These are phyloP conservation scores for Masticophis lateralis DNA, from an alignment of 2,797 vertebrate species.

Conservation along the genomic window DNA sequence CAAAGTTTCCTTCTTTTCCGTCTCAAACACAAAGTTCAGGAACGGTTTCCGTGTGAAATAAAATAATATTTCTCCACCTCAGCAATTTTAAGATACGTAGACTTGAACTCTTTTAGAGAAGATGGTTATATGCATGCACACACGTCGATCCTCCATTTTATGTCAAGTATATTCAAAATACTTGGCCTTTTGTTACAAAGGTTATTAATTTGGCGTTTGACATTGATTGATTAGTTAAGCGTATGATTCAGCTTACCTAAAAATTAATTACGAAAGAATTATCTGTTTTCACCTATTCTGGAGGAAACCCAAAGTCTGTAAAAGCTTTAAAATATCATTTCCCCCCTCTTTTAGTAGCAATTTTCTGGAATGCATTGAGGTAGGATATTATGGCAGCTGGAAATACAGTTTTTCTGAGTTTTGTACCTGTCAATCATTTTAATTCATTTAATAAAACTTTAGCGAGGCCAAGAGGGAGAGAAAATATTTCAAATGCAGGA, in stretches of 20 bases:
- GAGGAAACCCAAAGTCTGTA: constrained; percentile 55
- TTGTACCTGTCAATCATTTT: constrained; percentile 21
- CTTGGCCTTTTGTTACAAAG: constrained; percentile 3
- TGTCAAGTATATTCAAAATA: neutral
- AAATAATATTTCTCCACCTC: too few relatives aligned
- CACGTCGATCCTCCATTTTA: neutral
- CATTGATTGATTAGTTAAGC: neutral
- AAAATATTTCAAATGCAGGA: neutral
- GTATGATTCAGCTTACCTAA: neutral
- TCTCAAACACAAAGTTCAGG: too few relatives aligned
- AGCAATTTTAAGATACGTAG: too few relatives aligned
- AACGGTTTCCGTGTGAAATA: too few relatives aligned
- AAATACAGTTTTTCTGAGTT: constrained; percentile 29
- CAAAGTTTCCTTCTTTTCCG: too few relatives aligned
- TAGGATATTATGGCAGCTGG: constrained; percentile 20
- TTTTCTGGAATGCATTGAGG: constrained; percentile 40
- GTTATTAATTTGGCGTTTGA: neutral
- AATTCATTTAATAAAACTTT: constrained; percentile 30
- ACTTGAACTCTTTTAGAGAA: neutral
- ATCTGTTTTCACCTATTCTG: constrained; percentile 54
- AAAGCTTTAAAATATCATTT: constrained; percentile 31
- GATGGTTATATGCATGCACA: too few relatives aligned
- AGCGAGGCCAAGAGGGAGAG: neutral
- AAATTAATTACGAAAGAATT: constrained; percentile 49
- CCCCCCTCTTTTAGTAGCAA: constrained; percentile 50